A percentile compares a stretch with the other conserved stretches of the same genome.
Evolutionary conservation across 2,113 vertebrate species (phyloP).

Genomic region (Psophia crepitans): DNA sequence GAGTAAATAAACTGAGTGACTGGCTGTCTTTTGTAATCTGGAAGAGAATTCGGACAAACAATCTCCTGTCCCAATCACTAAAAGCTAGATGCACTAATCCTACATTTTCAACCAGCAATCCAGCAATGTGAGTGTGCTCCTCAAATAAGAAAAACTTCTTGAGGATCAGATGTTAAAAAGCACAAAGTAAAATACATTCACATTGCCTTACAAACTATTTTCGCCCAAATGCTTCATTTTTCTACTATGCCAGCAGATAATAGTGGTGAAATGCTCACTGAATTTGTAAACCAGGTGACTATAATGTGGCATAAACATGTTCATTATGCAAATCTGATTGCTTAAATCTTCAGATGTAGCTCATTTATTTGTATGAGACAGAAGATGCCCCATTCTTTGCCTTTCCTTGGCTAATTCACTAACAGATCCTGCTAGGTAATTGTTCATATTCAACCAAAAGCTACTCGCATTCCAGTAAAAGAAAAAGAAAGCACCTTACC

Average conservation of each 20-base stretch:
- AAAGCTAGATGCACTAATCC: not conserved
- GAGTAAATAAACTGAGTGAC: too few species aligned
- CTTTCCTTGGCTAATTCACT: not conserved
- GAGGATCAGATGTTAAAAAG: constrained; percentile 1
- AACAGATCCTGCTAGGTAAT: constrained; percentile 6
- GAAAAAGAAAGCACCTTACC: not conserved
- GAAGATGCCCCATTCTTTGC: not conserved
- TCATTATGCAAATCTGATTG: constrained; percentile 70
- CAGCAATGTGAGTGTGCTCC: not conserved
- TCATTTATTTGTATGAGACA: constrained; percentile 33
- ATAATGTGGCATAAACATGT: constrained; percentile 55
- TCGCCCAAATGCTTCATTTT: constrained; percentile 34
- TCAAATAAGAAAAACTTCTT: not conserved
- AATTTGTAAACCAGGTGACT: constrained; percentile 68
- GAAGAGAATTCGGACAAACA: not conserved
- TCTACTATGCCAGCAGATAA: constrained; percentile 51
- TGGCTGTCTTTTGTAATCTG: too few species aligned
- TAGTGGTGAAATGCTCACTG: constrained; percentile 41
- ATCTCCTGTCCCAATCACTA: not conserved
- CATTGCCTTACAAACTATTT: not conserved
- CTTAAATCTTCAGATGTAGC: constrained; percentile 50
- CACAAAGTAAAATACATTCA: not conserved
- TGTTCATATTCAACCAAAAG: not conserved
- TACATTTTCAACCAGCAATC: not conserved
- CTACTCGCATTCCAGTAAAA: not conserved